Percentiles rank a stretch among this genome's conserved stretches.
Conservation (phyloP, 2,113 vertebrate species). For the Anguilla rostrata region DNA sequence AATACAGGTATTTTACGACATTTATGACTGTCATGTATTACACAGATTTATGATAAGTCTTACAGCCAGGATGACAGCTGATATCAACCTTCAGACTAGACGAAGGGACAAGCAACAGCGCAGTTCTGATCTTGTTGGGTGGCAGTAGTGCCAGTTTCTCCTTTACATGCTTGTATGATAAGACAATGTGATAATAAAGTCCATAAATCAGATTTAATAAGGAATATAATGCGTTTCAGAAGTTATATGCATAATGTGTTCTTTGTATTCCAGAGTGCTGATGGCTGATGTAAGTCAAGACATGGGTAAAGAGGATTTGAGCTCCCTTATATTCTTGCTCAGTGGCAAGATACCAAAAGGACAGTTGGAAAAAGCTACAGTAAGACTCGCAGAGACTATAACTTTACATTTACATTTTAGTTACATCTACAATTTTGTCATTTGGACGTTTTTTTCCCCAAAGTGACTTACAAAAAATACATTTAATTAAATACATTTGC, state of each 20-base stretch:
- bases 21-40: neutral
- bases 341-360: conserved; percentile 60
- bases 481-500: too few relatives aligned
- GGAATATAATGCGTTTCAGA: neutral
- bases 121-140: neutral
- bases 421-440: neutral
- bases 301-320: conserved; percentile 73
- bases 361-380: conserved; percentile 76
- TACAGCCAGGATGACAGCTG: neutral
- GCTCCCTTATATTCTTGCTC: conserved; percentile 77
- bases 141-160: neutral
- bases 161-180: neutral
- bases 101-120: neutral
- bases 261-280: conserved; percentile 70
- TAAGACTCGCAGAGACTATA: conserved; percentile 43
- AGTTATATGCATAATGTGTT: neutral
- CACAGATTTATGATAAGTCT: neutral
- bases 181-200: neutral
- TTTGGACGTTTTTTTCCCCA: too few relatives aligned
- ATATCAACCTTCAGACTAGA: neutral
- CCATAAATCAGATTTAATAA: neutral
- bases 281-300: conserved; percentile 81
- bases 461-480: too few relatives aligned
- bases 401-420: neutral
- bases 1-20: conserved; percentile 76